Evolutionary conservation across 2,113 vertebrate genomes (phyloP).

Genomic region (Rhinopomastus cyanomelas): DNA sequence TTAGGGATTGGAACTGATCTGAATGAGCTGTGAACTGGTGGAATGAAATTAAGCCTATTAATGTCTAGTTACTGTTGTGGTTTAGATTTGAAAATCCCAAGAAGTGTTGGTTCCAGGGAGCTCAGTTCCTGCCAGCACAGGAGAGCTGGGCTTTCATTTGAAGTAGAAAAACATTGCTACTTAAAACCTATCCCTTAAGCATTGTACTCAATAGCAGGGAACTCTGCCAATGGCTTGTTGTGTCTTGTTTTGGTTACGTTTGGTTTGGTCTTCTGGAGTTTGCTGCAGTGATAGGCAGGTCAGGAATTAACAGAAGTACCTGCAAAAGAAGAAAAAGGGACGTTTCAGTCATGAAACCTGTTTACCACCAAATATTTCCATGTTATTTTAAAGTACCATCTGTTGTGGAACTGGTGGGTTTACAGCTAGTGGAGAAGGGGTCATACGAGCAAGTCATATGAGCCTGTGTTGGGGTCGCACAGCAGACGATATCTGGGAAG

Average conservation of each 20-base stretch:
- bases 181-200: background rate
- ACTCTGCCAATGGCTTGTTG: background rate
- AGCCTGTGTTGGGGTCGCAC: background rate
- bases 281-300: background rate
- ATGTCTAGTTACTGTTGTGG: background rate
- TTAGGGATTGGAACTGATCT: no score
- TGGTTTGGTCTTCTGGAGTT: background rate
- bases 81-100: background rate
- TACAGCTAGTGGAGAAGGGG: background rate
- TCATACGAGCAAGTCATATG: background rate
- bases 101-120: background rate
- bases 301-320: background rate
- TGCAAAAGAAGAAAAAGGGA: background rate
- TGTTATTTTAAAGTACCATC: background rate
- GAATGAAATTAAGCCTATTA: background rate
- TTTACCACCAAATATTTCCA: background rate
- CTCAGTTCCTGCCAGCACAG: background rate
- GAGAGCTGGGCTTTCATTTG: background rate
- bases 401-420: background rate
- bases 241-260: background rate
- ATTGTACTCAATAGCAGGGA: background rate
- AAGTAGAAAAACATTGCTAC: background rate
- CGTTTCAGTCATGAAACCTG: background rate
- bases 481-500: background rate
- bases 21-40: background rate